Conservation (phyloP, 2,888 invertebrate genomes). For the Crocallis elinguaria region DNA sequence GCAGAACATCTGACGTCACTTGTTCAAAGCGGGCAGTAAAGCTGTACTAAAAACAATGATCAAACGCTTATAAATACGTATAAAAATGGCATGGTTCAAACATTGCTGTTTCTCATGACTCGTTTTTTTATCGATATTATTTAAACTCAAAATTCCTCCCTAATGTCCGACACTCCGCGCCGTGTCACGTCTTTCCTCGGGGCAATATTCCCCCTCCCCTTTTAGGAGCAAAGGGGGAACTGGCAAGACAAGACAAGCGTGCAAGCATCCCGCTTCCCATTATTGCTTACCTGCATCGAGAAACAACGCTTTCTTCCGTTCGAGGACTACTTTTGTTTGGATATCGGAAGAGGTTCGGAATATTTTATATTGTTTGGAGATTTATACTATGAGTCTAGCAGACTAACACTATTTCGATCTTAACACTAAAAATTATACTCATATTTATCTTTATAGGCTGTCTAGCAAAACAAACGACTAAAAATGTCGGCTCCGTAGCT, state of each 20-base stretch:
- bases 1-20: no score
- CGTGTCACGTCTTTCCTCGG: constrained; percentile 35
- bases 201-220: constrained; percentile 30
- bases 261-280: constrained; percentile 29
- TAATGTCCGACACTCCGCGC: constrained; percentile 31
- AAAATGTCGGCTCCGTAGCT: no score
- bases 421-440: no score
- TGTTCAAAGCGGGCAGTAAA: no score
- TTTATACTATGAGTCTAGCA: neutral
- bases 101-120: no score
- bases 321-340: constrained; percentile 9
- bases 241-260: constrained; percentile 25
- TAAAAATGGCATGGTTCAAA: no score
- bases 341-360: neutral
- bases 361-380: constrained; percentile 3
- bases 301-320: constrained; percentile 17
- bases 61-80: no score
- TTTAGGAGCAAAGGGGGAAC: neutral
- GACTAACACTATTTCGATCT: neutral
- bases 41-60: no score
- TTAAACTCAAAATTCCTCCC: constrained; percentile 1
- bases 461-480: no score
- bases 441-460: no score
- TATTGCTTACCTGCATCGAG: constrained; percentile 37
- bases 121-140: neutral